phyloP scores from a whole-genome alignment of 2,888 invertebrate species.

The Plebejus melissa region DNA sequence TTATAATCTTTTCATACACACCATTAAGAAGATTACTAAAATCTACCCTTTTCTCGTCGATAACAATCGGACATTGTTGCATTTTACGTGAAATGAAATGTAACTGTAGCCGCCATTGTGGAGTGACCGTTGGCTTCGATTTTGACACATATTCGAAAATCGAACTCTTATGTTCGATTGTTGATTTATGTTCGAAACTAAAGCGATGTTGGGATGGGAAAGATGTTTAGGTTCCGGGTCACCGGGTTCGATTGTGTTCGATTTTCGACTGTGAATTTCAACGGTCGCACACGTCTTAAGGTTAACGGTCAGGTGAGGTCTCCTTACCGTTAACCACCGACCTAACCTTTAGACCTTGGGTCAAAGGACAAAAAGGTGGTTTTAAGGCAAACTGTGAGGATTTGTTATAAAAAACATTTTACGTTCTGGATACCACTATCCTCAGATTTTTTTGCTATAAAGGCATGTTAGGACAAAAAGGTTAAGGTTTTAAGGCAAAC shows the following conservation, averaged over 20 bases:
- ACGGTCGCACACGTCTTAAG: conserved; percentile 72
- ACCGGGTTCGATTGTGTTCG: conserved; percentile 59
- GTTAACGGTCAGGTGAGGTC: conserved; percentile 54
- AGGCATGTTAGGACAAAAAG: background rate
- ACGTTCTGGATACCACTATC: too few relatives aligned
- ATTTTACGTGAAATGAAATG: conserved; percentile 69
- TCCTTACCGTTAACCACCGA: background rate
- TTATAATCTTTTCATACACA: conserved; percentile 80
- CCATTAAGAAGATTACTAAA: conserved; percentile 78
- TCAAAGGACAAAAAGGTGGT: background rate
- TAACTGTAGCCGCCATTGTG: conserved; percentile 65
- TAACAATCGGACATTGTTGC: conserved; percentile 76
- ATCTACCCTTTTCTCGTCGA: conserved; percentile 74
- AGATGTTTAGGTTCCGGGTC: conserved; percentile 68
- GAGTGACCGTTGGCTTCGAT: conserved; percentile 62
- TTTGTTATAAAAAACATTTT: too few relatives aligned
- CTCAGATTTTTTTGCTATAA: too few relatives aligned
- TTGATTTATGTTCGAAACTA: conserved; percentile 71
- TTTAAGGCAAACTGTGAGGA: too few relatives aligned
- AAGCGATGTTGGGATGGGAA: conserved; percentile 43
- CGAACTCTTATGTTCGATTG: conserved; percentile 61
- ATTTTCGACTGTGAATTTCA: conserved; percentile 48
- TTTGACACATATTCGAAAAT: conserved; percentile 70
- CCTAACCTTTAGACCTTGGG: background rate
- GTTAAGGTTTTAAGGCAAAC: background rate